Evolutionary conservation across 2,113 vertebrate genomes (phyloP), one percentile per base, ranked within the genome.

Genomic region (Anser brachyrhynchus): DNA sequence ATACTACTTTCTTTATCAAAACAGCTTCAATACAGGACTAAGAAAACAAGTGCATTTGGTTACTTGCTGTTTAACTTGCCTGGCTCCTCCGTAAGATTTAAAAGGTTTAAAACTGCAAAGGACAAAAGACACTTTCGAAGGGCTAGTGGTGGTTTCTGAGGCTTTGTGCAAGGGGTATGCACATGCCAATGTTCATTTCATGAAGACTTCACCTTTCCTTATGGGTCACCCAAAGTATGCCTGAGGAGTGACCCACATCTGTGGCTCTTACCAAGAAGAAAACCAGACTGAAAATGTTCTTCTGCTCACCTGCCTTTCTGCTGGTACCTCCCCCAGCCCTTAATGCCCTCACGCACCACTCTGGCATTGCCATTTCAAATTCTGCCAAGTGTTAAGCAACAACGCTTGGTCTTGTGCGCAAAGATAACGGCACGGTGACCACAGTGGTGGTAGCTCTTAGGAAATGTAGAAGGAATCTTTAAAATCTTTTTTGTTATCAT

Each of bases 151-250:
- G 57, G 25, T 52, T 94, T 55, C 44, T 70, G 51, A 44, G 74
- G 13, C 57, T 74, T 74, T 70, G n/a, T 29, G 19, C 70, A 39
- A 57, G 49, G 25, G 31, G 8, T 23, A 4, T 5, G 8, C 39
- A 71, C 0, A 0, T 21, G 28, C 23, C 3, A 1, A 9, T 10
- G 10, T 28, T 62, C 16, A 26, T 65, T 85, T 51, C 43, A 26
- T 3, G 9, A 52, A 49, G 57, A 37, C 71, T 57, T 31, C 72
- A 7, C 43, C 3, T 2, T 20, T 86, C 23, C 33, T 52, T 58
- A 46, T 11, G 33, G 33, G 43, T 39, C 22, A 52, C 80, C 74
- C 41, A 14, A 55, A 35, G 51, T n/a, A 61, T 23, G 16, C 8
- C 8, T 18, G 33, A 67, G 64, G 10, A 62, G 13, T 0, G 0